These are phyloP conservation scores for Rambutsinella grinnellia DNA, from an alignment of 2,888 invertebrate species.

Conservation along the genomic window DNA sequence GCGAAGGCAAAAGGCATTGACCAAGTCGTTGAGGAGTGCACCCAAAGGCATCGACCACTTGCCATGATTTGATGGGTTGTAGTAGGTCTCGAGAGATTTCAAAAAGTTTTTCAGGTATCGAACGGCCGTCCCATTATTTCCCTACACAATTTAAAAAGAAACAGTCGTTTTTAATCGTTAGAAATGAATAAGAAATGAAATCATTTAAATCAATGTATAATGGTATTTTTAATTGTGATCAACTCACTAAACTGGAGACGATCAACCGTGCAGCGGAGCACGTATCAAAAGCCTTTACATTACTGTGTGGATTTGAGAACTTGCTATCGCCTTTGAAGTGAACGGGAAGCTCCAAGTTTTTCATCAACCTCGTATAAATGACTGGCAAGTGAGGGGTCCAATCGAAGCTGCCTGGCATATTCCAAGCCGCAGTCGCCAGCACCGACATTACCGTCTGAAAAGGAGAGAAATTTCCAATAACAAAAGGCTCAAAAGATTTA, in stretches of 20 bases:
- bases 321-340: conserved; percentile 75
- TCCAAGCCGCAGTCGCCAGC: conserved; percentile 79
- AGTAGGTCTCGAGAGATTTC: conserved; percentile 86
- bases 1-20: conserved; percentile 77
- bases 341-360: conserved; percentile 84
- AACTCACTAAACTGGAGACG: conserved; percentile 72
- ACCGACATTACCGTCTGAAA: conserved; percentile 79
- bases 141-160: too few species aligned
- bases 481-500: not conserved
- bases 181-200: not conserved
- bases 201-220: too few species aligned
- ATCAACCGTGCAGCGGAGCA: conserved; percentile 71
- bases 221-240: not conserved
- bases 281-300: conserved; percentile 60
- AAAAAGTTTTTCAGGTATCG: conserved; percentile 84
- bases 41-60: conserved; percentile 80
- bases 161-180: conserved; percentile 69
- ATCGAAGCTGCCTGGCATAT: conserved; percentile 86
- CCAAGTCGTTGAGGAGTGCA: conserved; percentile 78
- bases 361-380: conserved; percentile 81
- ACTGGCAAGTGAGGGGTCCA: conserved; percentile 87
- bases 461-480: conserved; percentile 6
- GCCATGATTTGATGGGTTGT: conserved; percentile 90
- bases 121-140: conserved; percentile 78
- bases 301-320: conserved; percentile 51